phyloP scores from a whole-genome alignment of 1,140 invertebrate genomes.

The Drosophila sturtevanti region DNA sequence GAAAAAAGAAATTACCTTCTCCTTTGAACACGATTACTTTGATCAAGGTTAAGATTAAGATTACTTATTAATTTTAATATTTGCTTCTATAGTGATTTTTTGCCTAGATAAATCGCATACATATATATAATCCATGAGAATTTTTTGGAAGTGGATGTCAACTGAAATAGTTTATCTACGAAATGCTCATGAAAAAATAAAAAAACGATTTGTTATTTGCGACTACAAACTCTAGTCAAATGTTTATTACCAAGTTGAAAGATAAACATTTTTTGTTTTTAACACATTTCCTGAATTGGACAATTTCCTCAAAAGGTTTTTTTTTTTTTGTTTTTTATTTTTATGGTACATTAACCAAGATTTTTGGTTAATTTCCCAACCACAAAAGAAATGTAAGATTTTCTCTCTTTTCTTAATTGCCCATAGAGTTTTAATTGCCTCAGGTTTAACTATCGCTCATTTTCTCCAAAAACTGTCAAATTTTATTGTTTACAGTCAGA shows the following conservation, averaged over 20 bases:
- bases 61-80: too few species aligned
- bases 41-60: too few species aligned
- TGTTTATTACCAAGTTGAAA: neutral
- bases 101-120: too few species aligned
- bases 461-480: neutral
- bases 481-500: neutral
- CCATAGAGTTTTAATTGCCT: conserved; percentile 6
- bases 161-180: too few species aligned
- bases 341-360: conserved; percentile 7
- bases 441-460: neutral
- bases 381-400: neutral
- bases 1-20: too few species aligned
- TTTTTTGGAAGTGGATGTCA: too few species aligned
- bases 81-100: too few species aligned
- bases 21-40: too few species aligned
- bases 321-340: neutral
- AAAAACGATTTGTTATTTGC: too few species aligned
- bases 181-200: too few species aligned
- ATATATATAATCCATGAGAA: too few species aligned
- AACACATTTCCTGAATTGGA: conserved; percentile 11
- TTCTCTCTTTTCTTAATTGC: conserved; percentile 4
- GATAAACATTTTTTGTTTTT: neutral
- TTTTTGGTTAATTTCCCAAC: neutral
- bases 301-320: neutral
- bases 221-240: neutral